A percentile compares a stretch with the other conserved stretches of the same genome.
Evolutionary conservation across 1,140 invertebrate genomes (phyloP).

Genomic region (Anastrepha obliqua): DNA sequence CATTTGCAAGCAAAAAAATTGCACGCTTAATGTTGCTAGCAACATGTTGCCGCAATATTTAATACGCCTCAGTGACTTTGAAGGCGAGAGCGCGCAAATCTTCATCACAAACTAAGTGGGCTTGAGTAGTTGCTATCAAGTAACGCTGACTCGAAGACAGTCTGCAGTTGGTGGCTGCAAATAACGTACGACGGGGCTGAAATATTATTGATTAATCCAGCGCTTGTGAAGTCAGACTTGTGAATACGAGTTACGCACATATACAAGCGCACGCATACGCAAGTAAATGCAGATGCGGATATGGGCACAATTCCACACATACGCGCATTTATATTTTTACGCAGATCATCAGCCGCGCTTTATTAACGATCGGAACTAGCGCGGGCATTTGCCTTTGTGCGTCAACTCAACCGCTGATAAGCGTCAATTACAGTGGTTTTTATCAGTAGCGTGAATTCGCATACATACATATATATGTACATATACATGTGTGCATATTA

Average conservation of each 20-base stretch:
- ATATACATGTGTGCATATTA: background rate
- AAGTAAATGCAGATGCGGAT: background rate
- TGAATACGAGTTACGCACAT: background rate
- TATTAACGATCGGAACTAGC: background rate
- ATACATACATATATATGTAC: no score
- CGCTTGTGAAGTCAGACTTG: background rate
- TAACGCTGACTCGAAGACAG: background rate
- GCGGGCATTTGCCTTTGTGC: slow-evolving; percentile 27
- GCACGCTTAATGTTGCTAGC: background rate
- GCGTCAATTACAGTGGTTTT: background rate
- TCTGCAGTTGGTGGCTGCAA: background rate
- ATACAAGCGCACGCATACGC: background rate
- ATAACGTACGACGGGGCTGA: background rate
- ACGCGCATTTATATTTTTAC: background rate
- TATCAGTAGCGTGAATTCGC: background rate
- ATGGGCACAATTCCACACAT: background rate
- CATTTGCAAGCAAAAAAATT: background rate
- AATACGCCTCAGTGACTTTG: background rate
- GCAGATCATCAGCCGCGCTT: background rate
- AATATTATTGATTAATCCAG: background rate
- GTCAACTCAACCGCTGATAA: slow-evolving; percentile 5
- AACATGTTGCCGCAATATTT: background rate
- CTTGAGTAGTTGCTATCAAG: background rate
- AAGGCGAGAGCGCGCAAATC: background rate
- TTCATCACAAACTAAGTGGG: background rate